Evolutionary conservation across 2,797 vertebrate species (phyloP), one percentile per base, ranked within the genome.

Genomic region (Alcedo atthis): DNA sequence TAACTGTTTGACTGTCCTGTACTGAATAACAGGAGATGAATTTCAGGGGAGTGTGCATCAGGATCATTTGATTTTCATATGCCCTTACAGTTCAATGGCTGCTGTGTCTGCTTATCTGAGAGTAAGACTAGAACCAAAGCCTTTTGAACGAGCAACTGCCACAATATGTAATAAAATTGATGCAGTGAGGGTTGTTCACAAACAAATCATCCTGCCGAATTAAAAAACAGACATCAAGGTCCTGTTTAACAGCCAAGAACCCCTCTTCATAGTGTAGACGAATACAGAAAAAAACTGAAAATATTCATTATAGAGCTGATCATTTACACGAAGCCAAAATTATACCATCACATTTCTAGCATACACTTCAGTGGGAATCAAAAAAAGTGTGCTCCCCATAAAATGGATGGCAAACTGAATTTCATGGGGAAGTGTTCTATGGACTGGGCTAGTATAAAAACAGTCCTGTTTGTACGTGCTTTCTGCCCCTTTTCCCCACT

Each of bases 251-350:
- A 61, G 21, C 7, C 37, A 45, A 13, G 21, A 91, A 68, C 14
- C 0, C 18, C 21, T 43, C 6, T 66, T 26, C 2, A 1, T 20
- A 45, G 10, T 26, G 66, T 15, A 78, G 43, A 3, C 42, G n/a
- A 76, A 76, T 25, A 40, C 3, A 66, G 35, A 73, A 81, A 66
- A 32, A 49, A 42, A 15, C 14, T 20, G 45, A 55, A 74, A 67
- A 79, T 69, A 28, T 25, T 58, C 35, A 91, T 81, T 63, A 51
- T 35, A 55, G 10, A 49, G 14, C 55, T 35, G 10, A 42, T 53
- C 2, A 45, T 66, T 84, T 73, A 35, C 3, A 7, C 15, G 43
- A 85, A 71, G 21, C 19, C 5, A 82, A 61, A 85, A 68, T 43
- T 42, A 42, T 53, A 42, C 32, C 3, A 19, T 59, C 12, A 57